A percentile compares a stretch with the other conserved stretches of the same genome.
phyloP scores from a whole-genome alignment of 2,113 vertebrate genomes.

The Pachyramphus minor region DNA sequence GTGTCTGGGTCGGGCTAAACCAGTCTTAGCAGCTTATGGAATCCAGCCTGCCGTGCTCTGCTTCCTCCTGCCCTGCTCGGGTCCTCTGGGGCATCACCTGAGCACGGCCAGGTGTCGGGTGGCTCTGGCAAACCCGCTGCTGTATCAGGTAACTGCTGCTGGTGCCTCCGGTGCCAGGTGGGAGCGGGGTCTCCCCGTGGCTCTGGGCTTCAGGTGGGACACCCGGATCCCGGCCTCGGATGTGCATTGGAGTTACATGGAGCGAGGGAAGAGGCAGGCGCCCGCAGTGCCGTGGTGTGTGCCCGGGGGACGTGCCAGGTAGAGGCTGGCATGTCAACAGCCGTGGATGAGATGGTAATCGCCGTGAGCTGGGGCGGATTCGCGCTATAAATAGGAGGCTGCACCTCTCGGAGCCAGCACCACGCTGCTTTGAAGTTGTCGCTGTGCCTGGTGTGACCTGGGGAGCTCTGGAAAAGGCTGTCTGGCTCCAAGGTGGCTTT shows the following conservation, averaged over 20 bases:
- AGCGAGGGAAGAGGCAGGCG: not conserved
- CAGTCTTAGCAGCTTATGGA: not conserved
- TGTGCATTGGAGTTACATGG: rapidly evolving
- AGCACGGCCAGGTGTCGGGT: not conserved
- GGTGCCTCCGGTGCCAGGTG: not conserved
- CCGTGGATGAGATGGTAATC: not conserved
- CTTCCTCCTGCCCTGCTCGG: rapidly evolving
- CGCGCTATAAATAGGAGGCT: not conserved
- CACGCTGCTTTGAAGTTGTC: not conserved
- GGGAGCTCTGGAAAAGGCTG: not conserved
- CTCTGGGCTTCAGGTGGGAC: rapidly evolving
- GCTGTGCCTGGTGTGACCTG: not conserved
- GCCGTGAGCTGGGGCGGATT: not conserved
- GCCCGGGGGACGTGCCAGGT: not conserved
- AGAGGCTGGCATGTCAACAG: not conserved
- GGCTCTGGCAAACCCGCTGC: not conserved
- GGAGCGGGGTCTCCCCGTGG: not conserved
- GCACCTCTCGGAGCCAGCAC: not conserved
- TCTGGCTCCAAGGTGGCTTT: rapidly evolving
- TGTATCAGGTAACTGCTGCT: not conserved
- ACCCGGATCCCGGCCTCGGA: rapidly evolving
- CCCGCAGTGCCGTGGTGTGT: rapidly evolving
- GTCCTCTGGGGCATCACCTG: not conserved
- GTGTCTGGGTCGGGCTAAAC: not conserved
- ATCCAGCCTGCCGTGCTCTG: rapidly evolving